These are phyloP conservation scores for Sebastes wilsoni DNA, from an alignment of 2,797 vertebrate species.

Conservation along the genomic window DNA sequence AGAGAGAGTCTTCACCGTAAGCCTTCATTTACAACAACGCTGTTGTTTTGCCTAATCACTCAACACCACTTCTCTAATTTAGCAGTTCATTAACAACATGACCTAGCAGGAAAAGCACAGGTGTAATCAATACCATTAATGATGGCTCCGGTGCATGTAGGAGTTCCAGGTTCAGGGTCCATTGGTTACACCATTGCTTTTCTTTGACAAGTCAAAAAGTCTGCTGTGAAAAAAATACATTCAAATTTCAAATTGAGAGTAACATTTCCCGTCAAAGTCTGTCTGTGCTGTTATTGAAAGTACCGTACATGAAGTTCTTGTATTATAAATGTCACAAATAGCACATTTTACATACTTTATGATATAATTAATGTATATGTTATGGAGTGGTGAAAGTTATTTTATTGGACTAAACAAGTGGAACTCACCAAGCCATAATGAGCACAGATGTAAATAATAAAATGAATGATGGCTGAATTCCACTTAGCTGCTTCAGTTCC, in stretches of 20 bases:
- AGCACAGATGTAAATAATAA: background rate
- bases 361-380: background rate
- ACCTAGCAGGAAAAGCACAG: background rate
- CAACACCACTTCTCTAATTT: background rate
- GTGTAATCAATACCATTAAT: background rate
- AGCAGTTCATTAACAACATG: background rate
- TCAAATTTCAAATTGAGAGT: background rate
- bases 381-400: background rate
- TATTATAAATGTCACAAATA: background rate
- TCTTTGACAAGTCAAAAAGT: too few species aligned
- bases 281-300: background rate
- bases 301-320: background rate
- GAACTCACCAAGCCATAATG: background rate
- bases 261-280: background rate
- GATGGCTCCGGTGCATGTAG: too few species aligned
- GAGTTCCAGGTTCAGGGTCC: background rate
- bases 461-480: background rate
- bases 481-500: background rate
- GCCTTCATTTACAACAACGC: slow-evolving; percentile 31
- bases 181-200: background rate
- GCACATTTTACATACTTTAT: background rate
- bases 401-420: background rate
- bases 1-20: slow-evolving; percentile 96
- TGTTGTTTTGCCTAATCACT: background rate
- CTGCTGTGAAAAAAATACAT: background rate